Base-by-base conservation (phyloP, 2,888 invertebrate genomes). In the Drosophila meridionalis region DNA sequence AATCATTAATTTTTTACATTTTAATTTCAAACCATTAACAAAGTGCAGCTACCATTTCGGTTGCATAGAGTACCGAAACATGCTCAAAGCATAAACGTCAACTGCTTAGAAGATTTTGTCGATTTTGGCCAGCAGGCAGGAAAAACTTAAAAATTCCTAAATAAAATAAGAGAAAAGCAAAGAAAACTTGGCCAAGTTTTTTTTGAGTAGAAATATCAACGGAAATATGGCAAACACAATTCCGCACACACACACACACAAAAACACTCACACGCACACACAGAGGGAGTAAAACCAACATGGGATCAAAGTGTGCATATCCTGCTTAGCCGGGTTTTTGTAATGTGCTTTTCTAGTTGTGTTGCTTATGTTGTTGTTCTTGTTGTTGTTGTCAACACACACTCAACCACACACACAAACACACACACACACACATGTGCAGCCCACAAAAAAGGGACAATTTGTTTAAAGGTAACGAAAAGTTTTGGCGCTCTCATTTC, bases 401-500 rank as follows among this genome's bases (percentile, higher is more conserved):
- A 52, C 26, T 4, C 52, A 48, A 47, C 20, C 20, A 20, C 20
- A 48, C 64, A 59, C 59, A 43, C 69, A 52, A 11, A 62, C 60
- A 11, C 26, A 61, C n/a, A 50, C 42, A 57, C 30, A 30, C 14
- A 61, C 12, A 20, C 36, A 20, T 47, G 57, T 32, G 58, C 48
- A 42, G 42, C 63, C 76, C 76, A 55, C 76, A 81, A 72, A 84
- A 85, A 85, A 82, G 78, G 81, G 86, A 83, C 83, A 83, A 83
- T 83, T 83, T 83, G 86, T 81, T 83, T 83, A 83, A 83, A 83
- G 83, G 83, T 83, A 83, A 83, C 83, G 66, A 47, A 87, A 87
- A 82, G 69, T 80, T 84, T 84, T 86, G 82, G 59, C 84, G 81
- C 77, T 80, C 68, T 62, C 74, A 69, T 68, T 78, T 68, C 43